Base-by-base conservation (phyloP, 2,888 invertebrate genomes). In the Palloptera scutellata region DNA sequence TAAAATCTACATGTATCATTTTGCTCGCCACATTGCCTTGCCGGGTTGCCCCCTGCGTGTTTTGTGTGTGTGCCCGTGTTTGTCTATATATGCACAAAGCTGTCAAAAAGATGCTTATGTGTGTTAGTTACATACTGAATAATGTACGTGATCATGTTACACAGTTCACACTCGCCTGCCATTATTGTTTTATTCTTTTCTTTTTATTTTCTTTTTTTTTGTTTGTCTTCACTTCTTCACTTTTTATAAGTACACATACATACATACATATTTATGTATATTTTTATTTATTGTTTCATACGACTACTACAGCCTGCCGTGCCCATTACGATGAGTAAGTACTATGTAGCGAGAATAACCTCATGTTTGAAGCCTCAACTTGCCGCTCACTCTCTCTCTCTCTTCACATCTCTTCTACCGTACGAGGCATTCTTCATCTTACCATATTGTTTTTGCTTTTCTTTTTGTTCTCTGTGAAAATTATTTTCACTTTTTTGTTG, bases 81-180 rank as follows among this genome's bases (percentile, higher is more conserved):
- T 30, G 30, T 30, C 30, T 30, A 6, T 30, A 2, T 30, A 6
- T 30, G 6, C 6, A 30, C 30, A 30, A 30, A 30, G 30, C 30
- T 30, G 30, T 30, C 30, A 30, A 30, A 30, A 30, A 30, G 30
- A 30, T 30, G 30, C 30, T 30, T 30, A 30, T 30, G 30, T 30
- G 30, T 30, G 30, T 30, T 30, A 30, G 30, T 53, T 42, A 61
- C 65, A 65, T 58, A 52, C 59, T 65, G 65, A 55, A 62, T 54
- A 65, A 65, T 59, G 68, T 62, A 68, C 68, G 68, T 68, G 68
- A 61, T 68, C 68, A 52, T 62, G 68, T 68, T 68, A 68, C 68
- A 65, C 53, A 68, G 65, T 68, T 68, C 64, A 68, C 68, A 68
- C 68, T 68, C 57, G 60, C 61, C 52, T 40, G 54, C 63, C 45